Percentiles rank a stretch among this genome's conserved stretches.
Conservation (phyloP, 2,888 invertebrate species). For the Cryptus viduatorius region DNA sequence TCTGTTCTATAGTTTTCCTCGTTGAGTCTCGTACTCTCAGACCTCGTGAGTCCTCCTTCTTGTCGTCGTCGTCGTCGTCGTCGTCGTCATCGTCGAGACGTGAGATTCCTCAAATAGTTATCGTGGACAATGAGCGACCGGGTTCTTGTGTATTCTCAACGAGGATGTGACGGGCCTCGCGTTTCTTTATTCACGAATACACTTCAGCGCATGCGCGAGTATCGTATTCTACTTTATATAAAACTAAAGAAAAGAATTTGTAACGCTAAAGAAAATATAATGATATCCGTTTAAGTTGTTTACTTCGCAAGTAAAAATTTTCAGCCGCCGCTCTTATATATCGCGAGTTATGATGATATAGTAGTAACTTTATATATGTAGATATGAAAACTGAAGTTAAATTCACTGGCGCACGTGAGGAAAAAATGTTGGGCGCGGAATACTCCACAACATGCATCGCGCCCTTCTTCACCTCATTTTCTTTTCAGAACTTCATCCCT, state of each 20-base stretch:
- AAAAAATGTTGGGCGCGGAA: slow-evolving; percentile 39
- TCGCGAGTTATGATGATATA: too few relatives aligned
- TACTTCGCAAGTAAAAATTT: too few relatives aligned
- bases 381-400: too few relatives aligned
- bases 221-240: not conserved
- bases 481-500: slow-evolving; percentile 9
- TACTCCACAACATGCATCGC: slow-evolving; percentile 19
- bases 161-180: slow-evolving; percentile 1
- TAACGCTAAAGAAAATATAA: too few relatives aligned
- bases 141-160: slow-evolving; percentile 18
- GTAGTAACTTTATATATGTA: too few relatives aligned
- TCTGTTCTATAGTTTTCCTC: slow-evolving; percentile 24
- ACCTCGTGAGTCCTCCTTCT: slow-evolving; percentile 47
- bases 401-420: not conserved
- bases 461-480: slow-evolving; percentile 32
- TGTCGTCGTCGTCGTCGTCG: slow-evolving; percentile 38
- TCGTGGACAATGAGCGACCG: slow-evolving; percentile 49
- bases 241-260: not conserved
- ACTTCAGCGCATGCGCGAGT: not conserved
- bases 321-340: too few relatives aligned
- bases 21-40: slow-evolving; percentile 35
- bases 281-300: too few relatives aligned
- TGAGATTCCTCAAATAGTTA: slow-evolving; percentile 74
- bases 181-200: not conserved
- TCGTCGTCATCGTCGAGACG: slow-evolving; percentile 57